Percentiles rank a stretch among this genome's conserved stretches.
phyloP scores from a whole-genome alignment of 2,888 invertebrate genomes.

The Stomorhina lunata region DNA sequence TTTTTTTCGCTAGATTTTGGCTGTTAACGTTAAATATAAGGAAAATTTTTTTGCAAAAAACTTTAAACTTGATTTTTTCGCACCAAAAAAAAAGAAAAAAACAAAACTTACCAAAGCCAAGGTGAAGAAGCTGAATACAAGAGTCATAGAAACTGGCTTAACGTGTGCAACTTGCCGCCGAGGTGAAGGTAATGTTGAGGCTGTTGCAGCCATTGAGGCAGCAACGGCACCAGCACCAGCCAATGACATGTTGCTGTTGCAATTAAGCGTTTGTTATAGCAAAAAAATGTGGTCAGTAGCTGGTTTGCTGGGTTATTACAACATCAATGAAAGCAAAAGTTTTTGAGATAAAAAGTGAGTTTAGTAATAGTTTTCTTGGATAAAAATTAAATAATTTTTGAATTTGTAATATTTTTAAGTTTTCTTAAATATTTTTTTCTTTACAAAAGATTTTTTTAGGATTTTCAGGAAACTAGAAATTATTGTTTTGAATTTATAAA shows the following conservation, averaged over 20 bases:
- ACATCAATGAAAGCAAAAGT: conserved; percentile 53
- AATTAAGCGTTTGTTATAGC: conserved; percentile 28
- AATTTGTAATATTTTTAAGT: neutral
- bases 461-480: no score
- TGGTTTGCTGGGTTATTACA: conserved; percentile 28
- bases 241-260: conserved; percentile 30
- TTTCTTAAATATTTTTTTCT: neutral
- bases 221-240: conserved; percentile 17
- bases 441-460: neutral
- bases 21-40: no score
- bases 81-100: neutral
- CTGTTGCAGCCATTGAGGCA: conserved; percentile 37
- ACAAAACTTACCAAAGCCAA: conserved; percentile 62
- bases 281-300: conserved; percentile 17
- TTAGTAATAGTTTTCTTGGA: neutral
- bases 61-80: conserved; percentile 45
- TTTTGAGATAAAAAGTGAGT: no score
- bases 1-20: no score
- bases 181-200: conserved; percentile 56
- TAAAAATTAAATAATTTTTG: neutral
- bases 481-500: no score
- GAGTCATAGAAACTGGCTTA: conserved; percentile 56
- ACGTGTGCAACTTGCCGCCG: conserved; percentile 39
- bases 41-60: conserved; percentile 31
- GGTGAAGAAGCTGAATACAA: conserved; percentile 59